These are phyloP conservation scores for Chascanopsetta lugubris DNA, from an alignment of 2,113 vertebrate genomes.

Conservation along the genomic window DNA sequence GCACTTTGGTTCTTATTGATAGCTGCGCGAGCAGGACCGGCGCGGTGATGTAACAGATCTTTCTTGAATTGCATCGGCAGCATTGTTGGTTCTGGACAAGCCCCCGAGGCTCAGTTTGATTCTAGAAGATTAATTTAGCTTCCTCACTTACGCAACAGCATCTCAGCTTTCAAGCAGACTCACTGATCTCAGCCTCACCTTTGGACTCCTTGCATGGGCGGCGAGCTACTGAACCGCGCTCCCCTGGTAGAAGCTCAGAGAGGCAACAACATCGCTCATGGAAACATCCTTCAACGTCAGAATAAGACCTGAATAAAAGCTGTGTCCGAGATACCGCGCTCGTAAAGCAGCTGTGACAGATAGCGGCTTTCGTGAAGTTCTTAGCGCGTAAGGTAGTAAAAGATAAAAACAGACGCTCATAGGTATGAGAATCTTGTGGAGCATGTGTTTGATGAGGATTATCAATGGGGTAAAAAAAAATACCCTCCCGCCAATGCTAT, in stretches of 20 bases:
- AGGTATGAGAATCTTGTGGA: constrained; percentile 28
- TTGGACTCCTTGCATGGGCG: constrained; percentile 72
- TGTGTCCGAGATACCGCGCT: constrained; percentile 15
- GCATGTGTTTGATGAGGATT: constrained; percentile 38
- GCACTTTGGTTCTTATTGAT: constrained; percentile 64
- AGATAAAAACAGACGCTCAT: constrained; percentile 25
- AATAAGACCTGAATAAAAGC: constrained; percentile 37
- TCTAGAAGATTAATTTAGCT: constrained; percentile 75
- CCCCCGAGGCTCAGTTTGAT: constrained; percentile 71
- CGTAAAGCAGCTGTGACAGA: not conserved
- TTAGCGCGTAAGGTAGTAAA: constrained; percentile 27
- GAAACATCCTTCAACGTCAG: constrained; percentile 49
- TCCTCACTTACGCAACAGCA: constrained; percentile 69
- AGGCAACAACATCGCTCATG: constrained; percentile 41
- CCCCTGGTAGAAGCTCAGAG: constrained; percentile 53
- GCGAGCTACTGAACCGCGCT: constrained; percentile 59
- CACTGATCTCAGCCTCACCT: constrained; percentile 66
- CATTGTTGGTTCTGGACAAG: constrained; percentile 69
- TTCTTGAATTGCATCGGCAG: constrained; percentile 68
- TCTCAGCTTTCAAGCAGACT: constrained; percentile 70
- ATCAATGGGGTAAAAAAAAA: constrained; percentile 34
- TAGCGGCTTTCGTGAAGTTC: constrained; percentile 24
- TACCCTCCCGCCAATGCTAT: constrained; percentile 1
- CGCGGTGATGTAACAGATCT: constrained; percentile 72
- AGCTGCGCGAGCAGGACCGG: constrained; percentile 53